Evolutionary conservation across 2,113 vertebrate species (phyloP), one percentile per base, ranked within the genome.

Genomic region (Synchiropus splendidus): DNA sequence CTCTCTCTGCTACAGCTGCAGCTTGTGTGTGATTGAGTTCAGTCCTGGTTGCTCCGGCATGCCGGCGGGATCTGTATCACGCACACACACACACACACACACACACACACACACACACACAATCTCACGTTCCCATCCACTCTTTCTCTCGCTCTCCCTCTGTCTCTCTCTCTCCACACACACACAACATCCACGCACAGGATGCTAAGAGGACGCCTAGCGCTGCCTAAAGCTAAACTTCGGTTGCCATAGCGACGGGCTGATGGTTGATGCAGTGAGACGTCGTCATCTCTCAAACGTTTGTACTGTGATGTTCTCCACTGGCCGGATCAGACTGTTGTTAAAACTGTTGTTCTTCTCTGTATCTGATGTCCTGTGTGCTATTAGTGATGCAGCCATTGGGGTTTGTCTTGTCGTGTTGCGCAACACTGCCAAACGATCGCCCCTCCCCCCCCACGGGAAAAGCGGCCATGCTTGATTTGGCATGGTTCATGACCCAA

Each of bases 301-400:
- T 16, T 45, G 21, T 27, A 58, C 58, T 16, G 16, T 55, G 44
- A 46, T 37, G 2, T 42, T 38, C 18, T 31, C 9, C 27, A 36
- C 65, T 75, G 66, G 78, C 51, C 71, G 46, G 78, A 77, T 75
- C 64, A 36, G 61, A 70, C 89, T 87, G 88, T 85, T 81, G 89
- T 89, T 92, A 90, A 94, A 97, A 91, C 93, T 97, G 90, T 97
- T 98, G 89, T 97, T 96, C 89, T 97, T 93, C 88, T 96, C 92
- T 98, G 92, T 96, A 98, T 97, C 89, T 94, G 92, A 97, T 98
- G 94, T 97, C 89, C 94, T 96, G 91, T 97, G 92, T 95, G 92
- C 92, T 97, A 97, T 96, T 97, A 95, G 92, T 92, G 92, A 95
- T 89, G 92, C 92, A 94, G 91, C 91, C 92, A 93, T 92, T 93